Evolutionary conservation across 2,888 invertebrate genomes (phyloP), one percentile per base, ranked within the genome.

Genomic region (Frankliniella intonsa): DNA sequence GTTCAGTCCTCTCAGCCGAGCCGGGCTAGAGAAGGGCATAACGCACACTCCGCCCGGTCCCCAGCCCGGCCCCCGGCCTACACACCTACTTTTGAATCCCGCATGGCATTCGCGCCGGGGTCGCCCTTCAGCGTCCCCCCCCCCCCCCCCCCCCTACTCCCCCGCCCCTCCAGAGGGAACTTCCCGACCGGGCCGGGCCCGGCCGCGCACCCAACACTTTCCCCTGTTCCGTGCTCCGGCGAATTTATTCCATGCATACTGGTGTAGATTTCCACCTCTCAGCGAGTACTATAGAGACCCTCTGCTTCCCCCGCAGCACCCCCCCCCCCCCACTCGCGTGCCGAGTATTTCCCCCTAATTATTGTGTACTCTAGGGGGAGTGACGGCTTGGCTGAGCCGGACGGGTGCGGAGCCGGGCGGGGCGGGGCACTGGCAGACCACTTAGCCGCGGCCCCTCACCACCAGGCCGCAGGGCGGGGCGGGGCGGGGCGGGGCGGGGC

Each of bases 161-260:
- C 55, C 55, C 55, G 55, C 55, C 55, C 3, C 55, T 17, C 55
- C 9, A 12, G 55, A 55, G 55, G 9, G 14, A 12, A 12, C 55
- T 17, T 12, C 55, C 55, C 65, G 9, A 19, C 65, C 65, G 12
- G 65, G 65, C 10, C 65, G 22, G 0, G 69, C 22, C 17, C 65
- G n/a, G 22, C 22, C 22, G 69, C 11, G 38, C 69, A 69, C 22
- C 69, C 65, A 9, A 7, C 62, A 17, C 62, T n/a, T 17, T 62
- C 62, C 17, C 11, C 17, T n/a, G 12, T 17, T 17, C 62, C 38
- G 2, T 17, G 62, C 62, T 7, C 14, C 62, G 12, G 17, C 12
- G 22, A 76, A 76, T 76, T 76, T 76, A 76, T 76, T 76, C 69
- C 69, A 76, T 76, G 69, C 69, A 76, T 76, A 76, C 69, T 76